Evolutionary conservation across 2,797 vertebrate genomes (phyloP), one percentile per base, ranked within the genome.

Genomic region (Ambastaia sidthimunki): DNA sequence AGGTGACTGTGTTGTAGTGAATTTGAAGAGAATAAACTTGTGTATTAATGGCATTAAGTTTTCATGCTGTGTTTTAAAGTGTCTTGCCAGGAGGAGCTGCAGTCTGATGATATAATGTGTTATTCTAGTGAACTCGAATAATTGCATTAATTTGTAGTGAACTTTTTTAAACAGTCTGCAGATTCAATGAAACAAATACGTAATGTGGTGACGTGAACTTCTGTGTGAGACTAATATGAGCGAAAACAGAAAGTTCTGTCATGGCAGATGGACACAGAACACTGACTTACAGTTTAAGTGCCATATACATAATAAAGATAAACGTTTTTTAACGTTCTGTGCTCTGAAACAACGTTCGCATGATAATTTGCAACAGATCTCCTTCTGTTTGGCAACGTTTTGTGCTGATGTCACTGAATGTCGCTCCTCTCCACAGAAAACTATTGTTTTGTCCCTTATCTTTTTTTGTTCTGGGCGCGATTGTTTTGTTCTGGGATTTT

Each of bases 331-430:
- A 12, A 41, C 19, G 25, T 50, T 21, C 7, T 57, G 55, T 59
- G 55, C 1, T 59, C 11, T 75, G n/a, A 69, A 71, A 54, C 13
- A 48, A 67, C 52, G 69, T 68, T 83, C 70, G 48, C 16, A 19
- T 59, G 71, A 55, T 4, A 57, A 4, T 31, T 31, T 31, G 31
- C 2, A 31, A 31, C 31, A 4, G 2, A 81, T 71, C 41, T 44
- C 54, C 79, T 76, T 81, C 74, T 81, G 75, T 60, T 66, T 18
- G 60, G 50, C 90, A 93, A 90, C 92, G 86, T 83, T 37, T 11
- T 62, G 89, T 92, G 90, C 78, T 88, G 91, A 93, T 91, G 72
- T 60, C 75, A 67, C 80, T 76, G 73, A 71, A 78, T 76, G 80
- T 82, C 82, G 19, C 74, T 54, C 19, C 48, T 62, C 44, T 34